phyloP scores from a whole-genome alignment of 2,888 invertebrate species.

The Chalcosyrphus nemorum region DNA sequence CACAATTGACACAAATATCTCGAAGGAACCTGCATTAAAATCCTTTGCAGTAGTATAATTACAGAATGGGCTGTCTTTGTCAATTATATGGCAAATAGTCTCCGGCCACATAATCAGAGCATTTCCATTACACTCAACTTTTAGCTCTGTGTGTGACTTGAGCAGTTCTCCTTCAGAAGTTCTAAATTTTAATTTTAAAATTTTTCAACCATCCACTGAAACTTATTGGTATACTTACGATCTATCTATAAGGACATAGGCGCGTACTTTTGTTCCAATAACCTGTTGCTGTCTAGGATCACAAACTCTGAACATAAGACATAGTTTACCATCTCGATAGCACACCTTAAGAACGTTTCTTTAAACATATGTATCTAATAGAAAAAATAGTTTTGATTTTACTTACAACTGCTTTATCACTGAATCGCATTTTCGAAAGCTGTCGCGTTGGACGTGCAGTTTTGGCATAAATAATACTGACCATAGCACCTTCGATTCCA shows the following conservation, averaged over 20 bases:
- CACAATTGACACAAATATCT: constrained; percentile 91
- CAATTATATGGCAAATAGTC: constrained; percentile 92
- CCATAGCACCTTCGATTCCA: constrained; percentile 83
- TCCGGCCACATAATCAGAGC: constrained; percentile 93
- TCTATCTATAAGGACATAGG: constrained; percentile 81
- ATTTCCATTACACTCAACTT: constrained; percentile 85
- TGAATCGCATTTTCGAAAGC: constrained; percentile 90
- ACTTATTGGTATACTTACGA: constrained; percentile 75
- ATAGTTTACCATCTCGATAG: constrained; percentile 89
- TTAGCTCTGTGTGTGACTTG: constrained; percentile 88
- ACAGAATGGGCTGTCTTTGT: constrained; percentile 89
- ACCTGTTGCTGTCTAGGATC: constrained; percentile 90
- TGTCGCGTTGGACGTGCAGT: constrained; percentile 90
- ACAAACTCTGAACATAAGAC: constrained; percentile 91
- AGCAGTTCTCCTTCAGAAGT: constrained; percentile 87
- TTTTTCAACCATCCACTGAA: no score
- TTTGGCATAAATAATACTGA: constrained; percentile 89
- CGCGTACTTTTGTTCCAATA: constrained; percentile 90
- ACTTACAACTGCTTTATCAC: constrained; percentile 87
- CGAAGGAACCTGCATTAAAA: constrained; percentile 88
- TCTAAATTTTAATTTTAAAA: constrained; percentile 74
- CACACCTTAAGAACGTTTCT: constrained; percentile 85
- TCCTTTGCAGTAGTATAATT: constrained; percentile 89
- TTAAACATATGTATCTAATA: neutral
- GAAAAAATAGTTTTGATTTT: neutral